Evolutionary conservation across 2,888 invertebrate genomes (phyloP).

Genomic region (Dorcus parallelipipedus): DNA sequence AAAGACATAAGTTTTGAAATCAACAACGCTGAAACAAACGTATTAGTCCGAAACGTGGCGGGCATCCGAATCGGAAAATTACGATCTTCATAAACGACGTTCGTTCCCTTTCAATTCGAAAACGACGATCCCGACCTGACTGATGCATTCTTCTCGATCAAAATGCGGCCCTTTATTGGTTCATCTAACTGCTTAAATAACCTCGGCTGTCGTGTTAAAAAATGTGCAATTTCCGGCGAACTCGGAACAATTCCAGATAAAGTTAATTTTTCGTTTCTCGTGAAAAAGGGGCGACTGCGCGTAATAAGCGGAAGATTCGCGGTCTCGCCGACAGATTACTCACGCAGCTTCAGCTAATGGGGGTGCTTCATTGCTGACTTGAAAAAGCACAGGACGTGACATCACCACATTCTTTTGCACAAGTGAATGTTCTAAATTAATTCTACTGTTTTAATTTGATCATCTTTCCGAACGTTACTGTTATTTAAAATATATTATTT

Average conservation of each 20-base stretch:
- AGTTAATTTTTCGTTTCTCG: conserved; percentile 27
- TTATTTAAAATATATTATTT: too few relatives aligned
- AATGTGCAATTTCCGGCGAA: conserved; percentile 29
- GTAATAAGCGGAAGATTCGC: conserved; percentile 24
- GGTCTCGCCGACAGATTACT: conserved; percentile 18
- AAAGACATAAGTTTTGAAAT: conserved; percentile 33
- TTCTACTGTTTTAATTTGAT: too few relatives aligned
- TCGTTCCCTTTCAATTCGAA: conserved; percentile 28
- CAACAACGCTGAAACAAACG: conserved; percentile 27
- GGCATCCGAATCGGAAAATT: conserved; percentile 36
- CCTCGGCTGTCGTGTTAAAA: conserved; percentile 27
- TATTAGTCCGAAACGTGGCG: conserved; percentile 30
- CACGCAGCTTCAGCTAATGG: too few relatives aligned
- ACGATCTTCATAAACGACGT: conserved; percentile 32
- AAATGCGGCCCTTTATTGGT: conserved; percentile 3
- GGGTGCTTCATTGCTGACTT: too few relatives aligned
- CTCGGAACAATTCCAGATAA: conserved; percentile 27
- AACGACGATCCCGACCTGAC: conserved; percentile 5
- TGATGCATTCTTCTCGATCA: too few relatives aligned
- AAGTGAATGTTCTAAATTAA: too few relatives aligned
- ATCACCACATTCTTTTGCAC: background rate
- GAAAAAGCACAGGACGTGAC: conserved; percentile 4
- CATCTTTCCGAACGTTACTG: too few relatives aligned
- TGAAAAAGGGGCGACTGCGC: conserved; percentile 14
- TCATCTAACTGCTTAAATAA: conserved; percentile 8